Base-by-base conservation (phyloP, 2,797 vertebrate genomes). In the Rhinella marina region DNA sequence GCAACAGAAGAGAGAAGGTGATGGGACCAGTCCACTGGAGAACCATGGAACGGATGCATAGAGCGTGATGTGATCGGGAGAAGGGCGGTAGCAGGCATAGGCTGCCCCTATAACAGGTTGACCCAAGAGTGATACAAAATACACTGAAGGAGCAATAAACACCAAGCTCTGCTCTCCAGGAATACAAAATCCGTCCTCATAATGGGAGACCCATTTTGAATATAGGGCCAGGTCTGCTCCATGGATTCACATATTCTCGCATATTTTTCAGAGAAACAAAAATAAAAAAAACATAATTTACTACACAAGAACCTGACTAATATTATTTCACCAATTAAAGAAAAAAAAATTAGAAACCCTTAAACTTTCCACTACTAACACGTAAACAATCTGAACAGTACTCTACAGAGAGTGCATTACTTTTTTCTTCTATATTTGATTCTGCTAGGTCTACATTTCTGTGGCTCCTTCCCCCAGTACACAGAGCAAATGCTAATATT, bases 401-500 rank as follows among this genome's bases (percentile, higher is more conserved):
- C 41, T 66, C 72, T 85, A 64, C 41, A 76, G 6, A 73, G 68
- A 29, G 50, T 48, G 17, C 27, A 84, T 29, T 10, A 77, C 57
- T 6, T 52, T 85, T 87, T 85, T 81, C 77, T 72, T n/a, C 88
- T 83, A 16, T 27, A 78, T 12, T 84, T 21, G 57, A 77, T 64
- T 64, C 72, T 56, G 16, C 25, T 57, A 90, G 81, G 72, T 88
- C 6, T 66, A 48, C 16, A 32, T 88, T 90, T 87, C 86, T 72
- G 54, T 87, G 87, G 64, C 85, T 90, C 29, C 75, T 14, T 86
- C 52, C 83, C 57, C 61, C 25, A 23, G 32, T 86, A 50, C 73
- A 41, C 75, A 85, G 79, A 84, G 27, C 27, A 84, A 41, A 88
- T 80, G 32, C 84, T 86, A 89, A 90, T 81, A 32, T 90, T 91